These are phyloP conservation scores for Gavia stellata DNA, from an alignment of 2,113 vertebrate species.

Conservation along the genomic window DNA sequence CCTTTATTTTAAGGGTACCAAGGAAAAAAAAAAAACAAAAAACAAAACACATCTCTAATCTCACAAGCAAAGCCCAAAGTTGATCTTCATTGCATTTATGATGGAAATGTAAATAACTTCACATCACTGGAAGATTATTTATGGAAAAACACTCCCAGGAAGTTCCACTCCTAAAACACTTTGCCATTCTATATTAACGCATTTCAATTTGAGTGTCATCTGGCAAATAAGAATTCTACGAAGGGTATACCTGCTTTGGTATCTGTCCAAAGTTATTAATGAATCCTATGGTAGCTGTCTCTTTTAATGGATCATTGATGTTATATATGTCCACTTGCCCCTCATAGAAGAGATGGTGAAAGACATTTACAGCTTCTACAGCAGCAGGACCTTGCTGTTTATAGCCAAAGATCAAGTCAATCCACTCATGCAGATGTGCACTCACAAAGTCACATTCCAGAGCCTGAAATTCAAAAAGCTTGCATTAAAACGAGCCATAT, in stretches of 20 bases:
- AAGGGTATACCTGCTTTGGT: conserved; percentile 89
- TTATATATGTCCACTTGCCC: conserved; percentile 99
- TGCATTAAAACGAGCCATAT: not conserved
- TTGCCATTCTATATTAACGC: not conserved
- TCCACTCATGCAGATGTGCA: conserved; percentile 97
- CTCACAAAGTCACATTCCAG: conserved; percentile 98
- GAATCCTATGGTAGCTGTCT: conserved; percentile 98
- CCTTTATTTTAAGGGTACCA: not conserved
- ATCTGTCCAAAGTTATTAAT: conserved; percentile 99
- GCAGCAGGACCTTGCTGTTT: conserved; percentile 97
- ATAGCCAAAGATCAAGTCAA: conserved; percentile 96
- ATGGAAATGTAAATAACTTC: not conserved
- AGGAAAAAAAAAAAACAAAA: too few relatives aligned
- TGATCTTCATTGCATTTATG: not conserved
- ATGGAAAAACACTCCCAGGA: not conserved
- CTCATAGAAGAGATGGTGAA: conserved; percentile 98
- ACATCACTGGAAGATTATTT: not conserved
- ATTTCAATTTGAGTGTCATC: not conserved
- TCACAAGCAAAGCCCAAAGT: not conserved
- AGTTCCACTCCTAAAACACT: not conserved
- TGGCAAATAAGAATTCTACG: not conserved
- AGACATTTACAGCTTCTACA: conserved; percentile 96
- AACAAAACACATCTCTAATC: not conserved
- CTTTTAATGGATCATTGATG: conserved; percentile 97
- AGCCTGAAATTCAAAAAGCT: conserved; percentile 76